phyloP scores from a whole-genome alignment of 2,888 invertebrate species.

The Pyrrhia umbra region DNA sequence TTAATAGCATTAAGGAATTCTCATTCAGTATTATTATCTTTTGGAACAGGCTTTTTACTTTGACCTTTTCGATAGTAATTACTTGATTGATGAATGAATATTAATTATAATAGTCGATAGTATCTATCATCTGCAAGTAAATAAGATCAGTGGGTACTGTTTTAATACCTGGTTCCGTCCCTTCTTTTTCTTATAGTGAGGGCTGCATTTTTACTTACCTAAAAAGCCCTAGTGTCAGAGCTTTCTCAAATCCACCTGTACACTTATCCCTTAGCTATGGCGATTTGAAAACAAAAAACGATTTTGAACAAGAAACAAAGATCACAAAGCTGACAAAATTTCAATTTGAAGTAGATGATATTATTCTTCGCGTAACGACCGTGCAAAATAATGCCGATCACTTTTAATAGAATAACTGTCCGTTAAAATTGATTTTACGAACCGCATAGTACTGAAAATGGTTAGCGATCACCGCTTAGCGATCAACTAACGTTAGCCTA shows the following conservation, averaged over 20 bases:
- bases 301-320: background rate
- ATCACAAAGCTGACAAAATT: background rate
- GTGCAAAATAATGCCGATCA: slow-evolving; percentile 12
- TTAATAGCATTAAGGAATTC: slow-evolving; percentile 34
- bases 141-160: no score
- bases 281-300: background rate
- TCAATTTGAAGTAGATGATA: background rate
- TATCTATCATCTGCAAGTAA: background rate
- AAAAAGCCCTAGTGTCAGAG: no score
- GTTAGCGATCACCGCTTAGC: slow-evolving; percentile 30
- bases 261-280: no score
- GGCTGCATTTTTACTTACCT: no score
- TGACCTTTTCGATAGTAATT: slow-evolving; percentile 30
- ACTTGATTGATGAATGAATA: slow-evolving; percentile 26
- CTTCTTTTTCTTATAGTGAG: background rate
- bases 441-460: slow-evolving; percentile 39
- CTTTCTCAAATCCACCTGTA: no score
- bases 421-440: slow-evolving; percentile 49
- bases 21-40: slow-evolving; percentile 24
- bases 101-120: slow-evolving; percentile 7
- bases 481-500: slow-evolving; percentile 8
- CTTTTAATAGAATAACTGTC: slow-evolving; percentile 34
- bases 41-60: slow-evolving; percentile 23
- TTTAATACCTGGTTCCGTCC: no score
- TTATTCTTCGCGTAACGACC: background rate